A percentile compares a stretch with the other conserved stretches of the same genome.
phyloP scores from a whole-genome alignment of 2,888 invertebrate genomes.

The Cyclophora albipunctata region DNA sequence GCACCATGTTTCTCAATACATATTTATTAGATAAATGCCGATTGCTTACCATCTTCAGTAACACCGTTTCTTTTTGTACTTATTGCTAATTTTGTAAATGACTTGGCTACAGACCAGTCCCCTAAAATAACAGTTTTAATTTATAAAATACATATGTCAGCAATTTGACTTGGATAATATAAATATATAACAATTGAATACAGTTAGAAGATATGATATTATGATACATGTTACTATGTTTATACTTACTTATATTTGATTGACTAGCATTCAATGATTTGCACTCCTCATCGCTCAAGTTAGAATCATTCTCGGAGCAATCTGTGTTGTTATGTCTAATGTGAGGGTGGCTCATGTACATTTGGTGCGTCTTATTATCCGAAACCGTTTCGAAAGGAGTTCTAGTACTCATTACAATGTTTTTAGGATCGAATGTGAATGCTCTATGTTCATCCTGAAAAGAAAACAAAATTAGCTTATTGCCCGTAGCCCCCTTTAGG shows the following conservation, averaged over 20 bases:
- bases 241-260: conserved; percentile 48
- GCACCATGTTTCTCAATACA: no score
- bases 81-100: conserved; percentile 48
- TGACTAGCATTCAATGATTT: conserved; percentile 56
- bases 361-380: conserved; percentile 29
- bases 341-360: conserved; percentile 48
- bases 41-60: conserved; percentile 38
- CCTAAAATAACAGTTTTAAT: conserved; percentile 31
- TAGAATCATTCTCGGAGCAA: conserved; percentile 61
- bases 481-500: no score
- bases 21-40: no score
- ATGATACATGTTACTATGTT: no score
- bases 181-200: no score
- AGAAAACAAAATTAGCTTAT: conserved; percentile 2
- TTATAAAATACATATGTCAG: no score
- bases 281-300: conserved; percentile 59
- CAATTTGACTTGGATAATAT: no score
- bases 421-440: conserved; percentile 50
- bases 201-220: no score
- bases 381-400: conserved; percentile 30
- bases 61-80: conserved; percentile 30
- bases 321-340: conserved; percentile 43
- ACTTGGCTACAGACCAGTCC: conserved; percentile 47
- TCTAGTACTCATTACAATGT: conserved; percentile 42
- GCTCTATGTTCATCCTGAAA: conserved; percentile 45